Base-by-base conservation (phyloP, 1,140 invertebrate species). In the Drosophila oshimai region DNA sequence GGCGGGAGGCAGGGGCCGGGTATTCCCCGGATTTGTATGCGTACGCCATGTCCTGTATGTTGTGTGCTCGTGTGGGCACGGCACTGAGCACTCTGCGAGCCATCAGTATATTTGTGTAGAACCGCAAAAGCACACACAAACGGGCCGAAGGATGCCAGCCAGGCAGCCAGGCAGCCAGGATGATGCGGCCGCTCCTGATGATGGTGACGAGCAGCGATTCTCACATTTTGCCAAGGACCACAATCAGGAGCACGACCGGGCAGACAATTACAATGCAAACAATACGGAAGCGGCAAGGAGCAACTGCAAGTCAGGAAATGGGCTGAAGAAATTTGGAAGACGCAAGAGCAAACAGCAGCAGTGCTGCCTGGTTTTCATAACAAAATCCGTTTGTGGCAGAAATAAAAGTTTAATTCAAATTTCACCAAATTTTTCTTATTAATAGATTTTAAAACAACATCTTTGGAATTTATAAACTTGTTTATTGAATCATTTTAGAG, bases 71-170 rank as follows among this genome's bases (percentile, higher is more conserved):
- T 34, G 46, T 33, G 13, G 46, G 47, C 44, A 50, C 28, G 60
- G 57, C 50, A 62, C 61, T 50, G 45, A 47, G 28, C 50, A 47
- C 45, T 17, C 37, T 54, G 75, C 22, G 42, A 74, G 71, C 71
- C 79, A 78, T 65, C 69, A 86, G 75, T 87, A 87, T 86, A 86
- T 86, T 87, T 86, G 80, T 86, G 81, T 86, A 74, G 57, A 65
- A 80, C 80, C 80, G 57, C 80, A 86, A 75, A 65, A 80, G 37
- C 28, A 72, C 78, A 80, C 61, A 76, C 72, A 84, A 45, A 45
- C 44, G 36, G 20, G 73, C 64, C 68, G 79, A 54, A 53, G 39
- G 58, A 64, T 44, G 41, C 41, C 41, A 26, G 22, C n/a, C 18
- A 12, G 18, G 6, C 12, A 41, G 58, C 49, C 65, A 46, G 69